Evolutionary conservation across 2,113 vertebrate species (phyloP), one percentile per base, ranked within the genome.

Genomic region (Sclerurus mexicanus): DNA sequence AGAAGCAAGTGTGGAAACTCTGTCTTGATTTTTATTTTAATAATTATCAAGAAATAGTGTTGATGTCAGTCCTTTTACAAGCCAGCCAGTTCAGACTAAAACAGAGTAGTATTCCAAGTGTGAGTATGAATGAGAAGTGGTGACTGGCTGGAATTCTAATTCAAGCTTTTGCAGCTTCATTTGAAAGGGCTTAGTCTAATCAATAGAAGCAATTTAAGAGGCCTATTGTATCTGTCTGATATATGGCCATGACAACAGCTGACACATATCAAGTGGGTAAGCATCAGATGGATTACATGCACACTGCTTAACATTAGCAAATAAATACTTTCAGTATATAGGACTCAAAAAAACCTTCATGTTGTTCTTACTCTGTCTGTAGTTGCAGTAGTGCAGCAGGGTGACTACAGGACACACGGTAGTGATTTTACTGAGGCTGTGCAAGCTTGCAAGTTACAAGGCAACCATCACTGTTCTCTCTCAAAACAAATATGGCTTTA

Each of bases 381-480:
- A 30, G 8, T 67, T 82, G 17, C 47, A 39, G 31, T 5, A 39
- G 8, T 28, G 25, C 33, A 49, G 12, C 13, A 55, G 6, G 7
- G 25, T 39, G 64, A 74, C 25, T 30, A 46, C 8, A 56, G 33
- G 10, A 42, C 8, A 12, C 8, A 6, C 1, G 22, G 3, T 16
- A 22, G 3, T 53, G 17, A 53, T 67, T 73, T 55, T 64, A 30
- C 15, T 35, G 23, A 17, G 20, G 7, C 37, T 91, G 6, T 1
- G 0, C 5, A 60, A 68, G 17, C 30, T n/a, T 50, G 11, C 0
- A 0, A 12, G 12, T 58, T 28, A 22, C 6, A 22, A 40, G 8
- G 16, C 13, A 85, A 9, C 7, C 20, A 20, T 31, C 23, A 15
- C 15, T 33, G 5, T 12, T 60, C 5, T 72, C 30, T 83, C 12